Evolutionary conservation across 2,888 invertebrate genomes (phyloP).

Genomic region (Pantelozetes paolii): DNA sequence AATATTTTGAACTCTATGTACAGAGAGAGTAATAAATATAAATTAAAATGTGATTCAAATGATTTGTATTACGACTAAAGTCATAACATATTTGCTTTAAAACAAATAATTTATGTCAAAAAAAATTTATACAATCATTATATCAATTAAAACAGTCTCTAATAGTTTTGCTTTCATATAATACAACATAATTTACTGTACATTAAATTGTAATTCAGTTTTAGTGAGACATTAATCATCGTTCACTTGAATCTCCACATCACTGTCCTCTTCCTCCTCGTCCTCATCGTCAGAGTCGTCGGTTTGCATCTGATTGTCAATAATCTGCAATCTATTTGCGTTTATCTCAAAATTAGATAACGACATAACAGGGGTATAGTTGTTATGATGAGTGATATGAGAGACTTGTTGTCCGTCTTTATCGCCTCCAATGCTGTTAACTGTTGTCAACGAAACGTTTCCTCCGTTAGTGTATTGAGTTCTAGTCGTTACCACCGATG

Average conservation of each 20-base stretch:
- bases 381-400: conserved; percentile 28
- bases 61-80: background rate
- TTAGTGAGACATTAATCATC: conserved; percentile 36
- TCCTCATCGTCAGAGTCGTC: conserved; percentile 33
- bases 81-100: background rate
- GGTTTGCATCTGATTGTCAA: conserved; percentile 35
- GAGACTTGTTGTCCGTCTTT: conserved; percentile 26
- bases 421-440: background rate
- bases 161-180: background rate
- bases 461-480: background rate
- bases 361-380: conserved; percentile 10
- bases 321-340: conserved; percentile 13
- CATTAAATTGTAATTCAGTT: conserved; percentile 23
- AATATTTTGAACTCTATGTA: conserved; percentile 16
- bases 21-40: conserved; percentile 20
- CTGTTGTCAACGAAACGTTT: conserved; percentile 1
- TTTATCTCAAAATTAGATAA: conserved; percentile 34
- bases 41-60: conserved; percentile 19
- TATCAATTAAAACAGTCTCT: conserved; percentile 23
- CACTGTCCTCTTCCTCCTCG: conserved; percentile 40
- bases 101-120: background rate
- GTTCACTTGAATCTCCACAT: conserved; percentile 40
- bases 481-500: conserved; percentile 3
- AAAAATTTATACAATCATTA: conserved; percentile 5
- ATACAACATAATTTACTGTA: conserved; percentile 5